Percentiles rank a stretch among this genome's conserved stretches.
Evolutionary conservation across 2,888 invertebrate genomes (phyloP).

Genomic region (Caenorhabditis uteleia): DNA sequence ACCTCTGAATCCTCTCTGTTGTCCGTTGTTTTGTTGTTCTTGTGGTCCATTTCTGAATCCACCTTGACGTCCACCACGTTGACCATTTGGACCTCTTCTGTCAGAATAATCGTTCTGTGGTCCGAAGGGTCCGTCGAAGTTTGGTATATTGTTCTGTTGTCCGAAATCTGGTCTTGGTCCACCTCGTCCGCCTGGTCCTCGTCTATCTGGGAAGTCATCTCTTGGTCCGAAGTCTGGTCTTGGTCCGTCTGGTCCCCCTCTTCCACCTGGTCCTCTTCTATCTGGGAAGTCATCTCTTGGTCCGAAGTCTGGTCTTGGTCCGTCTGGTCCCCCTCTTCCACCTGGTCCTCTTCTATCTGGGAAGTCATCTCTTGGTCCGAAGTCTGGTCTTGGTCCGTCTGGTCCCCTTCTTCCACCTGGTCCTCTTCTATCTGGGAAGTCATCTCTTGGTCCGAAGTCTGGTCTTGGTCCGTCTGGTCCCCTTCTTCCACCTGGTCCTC

Average conservation of each 20-base stretch:
- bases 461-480: slow-evolving; percentile 9
- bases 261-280: slow-evolving; percentile 6
- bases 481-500: not conserved
- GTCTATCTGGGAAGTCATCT: not conserved
- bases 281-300: slow-evolving; percentile 1
- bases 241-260: slow-evolving; percentile 2
- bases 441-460: no score
- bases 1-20: not conserved
- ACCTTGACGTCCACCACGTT: not conserved
- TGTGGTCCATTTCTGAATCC: no score
- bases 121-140: no score
- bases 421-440: no score
- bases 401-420: slow-evolving; percentile 4
- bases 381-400: slow-evolving; percentile 7
- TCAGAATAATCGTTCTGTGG: not conserved
- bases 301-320: slow-evolving; percentile 2
- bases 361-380: slow-evolving; percentile 4
- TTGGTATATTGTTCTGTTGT: no score
- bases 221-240: not conserved
- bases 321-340: slow-evolving; percentile 8
- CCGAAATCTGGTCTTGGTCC: not conserved
- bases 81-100: not conserved
- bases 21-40: not conserved
- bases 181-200: slow-evolving; percentile 1
- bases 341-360: slow-evolving; percentile 7